Base-by-base conservation (phyloP, 2,113 vertebrate genomes). In the Rattus rattus region DNA sequence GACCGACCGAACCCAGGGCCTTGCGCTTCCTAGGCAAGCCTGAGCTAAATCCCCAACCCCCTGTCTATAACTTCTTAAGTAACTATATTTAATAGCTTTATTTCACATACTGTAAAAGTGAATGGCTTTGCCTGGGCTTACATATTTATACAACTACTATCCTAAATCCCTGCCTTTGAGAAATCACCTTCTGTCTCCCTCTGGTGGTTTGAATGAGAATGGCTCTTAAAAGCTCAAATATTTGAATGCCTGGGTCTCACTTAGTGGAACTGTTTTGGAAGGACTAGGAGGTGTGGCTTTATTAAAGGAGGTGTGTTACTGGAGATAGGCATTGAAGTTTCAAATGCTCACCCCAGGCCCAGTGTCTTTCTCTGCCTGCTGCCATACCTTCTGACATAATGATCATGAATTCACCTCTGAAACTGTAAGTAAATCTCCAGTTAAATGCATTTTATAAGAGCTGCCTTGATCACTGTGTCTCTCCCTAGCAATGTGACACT, bases 11-110 rank as follows among this genome's bases (percentile, higher is more conserved):
- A 43, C 43, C 43, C 43, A 43, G 43, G 43, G 43, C 43, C 43
- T 43, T 43, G 43, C 43, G 43, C 43, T 43, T 43, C 43, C 43
- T 43, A 43, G 43, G 43, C 43, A 43, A 43, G 43, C 43, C 43
- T 43, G 43, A 43, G 43, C 43, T 43, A 43, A 43, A 43, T 43
- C 43, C 43, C 43, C 43, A 43, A 43, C 43, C 43, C 43, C 43
- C 43, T 43, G 43, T 56, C 86, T 79, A 0, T 84, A 24, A 65
- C 36, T 92, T 61, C 83, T 93, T 91, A 36, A 89, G 84, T 13
- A 83, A 22, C 49, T 91, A 91, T 89, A 67, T 76, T 63, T 70
- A 70, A 36, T 70, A 83, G 28, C 49, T 91, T 93, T 85, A 61
- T 76, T 76, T 94, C 33, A 83, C 3, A 19, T 84, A 77, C 61